Evolutionary conservation across 2,113 vertebrate genomes (phyloP), one percentile per base, ranked within the genome.

Genomic region (Albula glossodonta): DNA sequence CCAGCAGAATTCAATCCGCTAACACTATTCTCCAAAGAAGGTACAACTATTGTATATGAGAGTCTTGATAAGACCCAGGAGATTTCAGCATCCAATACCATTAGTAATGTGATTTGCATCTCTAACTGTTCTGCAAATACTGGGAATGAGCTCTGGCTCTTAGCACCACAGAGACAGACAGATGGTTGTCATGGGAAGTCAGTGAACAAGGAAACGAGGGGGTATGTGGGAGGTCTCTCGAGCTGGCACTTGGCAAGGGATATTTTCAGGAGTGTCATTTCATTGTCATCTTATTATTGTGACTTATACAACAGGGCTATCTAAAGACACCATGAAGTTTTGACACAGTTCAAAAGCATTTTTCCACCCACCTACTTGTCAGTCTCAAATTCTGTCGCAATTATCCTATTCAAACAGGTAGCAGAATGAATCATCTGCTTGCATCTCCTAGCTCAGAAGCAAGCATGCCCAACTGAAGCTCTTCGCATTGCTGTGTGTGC

Each of bases 151-250:
- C 17, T 49, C 78, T 49, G 41, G 50, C 50, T 80, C 48, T 19
- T 3, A 12, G 25, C 13, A 19, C 78, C 11, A 48, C 25, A 49
- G 50, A 51, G 70, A 74, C 19, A 19, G 50, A 50, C 78, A 80
- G 41, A 50, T 80, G 78, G 78, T 80, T 80, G 78, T 80, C 78
- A 80, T 80, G 78, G 78, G 41, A 15, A 80, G 13, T 19, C 41
- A 22, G 25, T 48, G 19, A 9, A 80, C 41, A 8, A 49, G 48
- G 41, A 50, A 51, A 50, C 78, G 9, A 80, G 78, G 70, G n/a
- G 8, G 31, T 22, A 74, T 74, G 70, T 74, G 70, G 70, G 70
- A 74, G 70, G 70, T 74, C 78, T 80, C 31, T 13, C 15, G 13
- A 17, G 50, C 78, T 17, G 41, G 50, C 78, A 51, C 78, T 50